Base-by-base conservation (phyloP, 2,888 invertebrate genomes). In the Nasonovia ribisnigri region DNA sequence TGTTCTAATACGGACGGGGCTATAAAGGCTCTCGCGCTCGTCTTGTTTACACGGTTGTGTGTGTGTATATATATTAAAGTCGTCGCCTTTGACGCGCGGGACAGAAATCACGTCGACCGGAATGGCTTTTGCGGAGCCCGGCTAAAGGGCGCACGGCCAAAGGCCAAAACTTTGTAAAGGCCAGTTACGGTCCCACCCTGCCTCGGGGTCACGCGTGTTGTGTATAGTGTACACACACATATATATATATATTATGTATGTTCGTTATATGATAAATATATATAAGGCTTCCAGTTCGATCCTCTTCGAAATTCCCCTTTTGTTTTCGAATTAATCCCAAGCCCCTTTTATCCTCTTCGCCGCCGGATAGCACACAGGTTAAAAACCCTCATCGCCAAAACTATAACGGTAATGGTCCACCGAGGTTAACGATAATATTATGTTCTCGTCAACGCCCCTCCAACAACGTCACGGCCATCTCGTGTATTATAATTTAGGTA, bases 151-250 rank as follows among this genome's bases (percentile, higher is more conserved):
- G 48, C 48, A 86, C 93, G 93, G 67, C 93, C 93, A 93, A 93
- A 93, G 93, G 93, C 93, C 90, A 93, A 93, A 93, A 93, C 93
- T 93, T 93, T 86, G 93, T 60, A 93, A 93, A 93, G 93, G 93
- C 93, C 93, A 93, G 93, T 90, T 60, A 87, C 90, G 90, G 57
- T 90, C 48, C 13, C 86, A 5, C n/a, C 92, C 90, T 11, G 60
- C 4, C 54, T 20, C 42, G 84, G 36, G 11, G 36, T 48, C 24
- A 60, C 46, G 60, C 51, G 90, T 51, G 51, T 16, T 43, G 46
- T 36, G 4, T 60, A 60, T 60, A 29, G n/a, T n/a, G n/a, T n/a
- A n/a, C n/a, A n/a, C n/a, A n/a, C n/a, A n/a, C 29, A 1, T 60
- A 29, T 67, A n/a, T 60, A n/a, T 60, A n/a, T n/a, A 16, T 67